phyloP scores from a whole-genome alignment of 2,113 vertebrate genomes.

The Nettapus auritus region DNA sequence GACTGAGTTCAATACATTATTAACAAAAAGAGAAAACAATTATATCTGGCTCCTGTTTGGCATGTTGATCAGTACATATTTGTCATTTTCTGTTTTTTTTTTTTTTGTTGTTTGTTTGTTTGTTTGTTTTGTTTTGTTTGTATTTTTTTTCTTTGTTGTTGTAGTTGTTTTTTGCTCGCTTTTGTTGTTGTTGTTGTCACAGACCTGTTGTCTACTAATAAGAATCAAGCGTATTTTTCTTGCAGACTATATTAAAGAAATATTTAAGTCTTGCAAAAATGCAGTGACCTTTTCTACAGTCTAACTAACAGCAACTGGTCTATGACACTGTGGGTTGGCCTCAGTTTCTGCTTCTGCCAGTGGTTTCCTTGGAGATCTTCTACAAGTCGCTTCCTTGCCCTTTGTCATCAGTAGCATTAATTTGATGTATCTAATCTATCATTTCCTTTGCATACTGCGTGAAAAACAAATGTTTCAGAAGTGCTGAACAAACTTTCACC shows the following conservation, averaged over 20 bases:
- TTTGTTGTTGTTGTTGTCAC: background rate
- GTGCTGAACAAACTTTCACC: background rate
- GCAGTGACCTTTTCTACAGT: background rate
- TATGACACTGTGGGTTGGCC: background rate
- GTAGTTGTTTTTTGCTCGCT: no score
- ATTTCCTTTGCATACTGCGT: background rate
- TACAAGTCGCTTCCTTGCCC: background rate
- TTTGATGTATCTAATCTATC: background rate
- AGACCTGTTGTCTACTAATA: background rate
- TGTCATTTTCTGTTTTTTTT: background rate
- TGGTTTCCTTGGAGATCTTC: slow-evolving; percentile 34
- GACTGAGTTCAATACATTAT: background rate
- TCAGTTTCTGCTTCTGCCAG: background rate
- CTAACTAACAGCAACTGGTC: background rate
- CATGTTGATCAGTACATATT: background rate
- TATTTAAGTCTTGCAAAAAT: background rate
- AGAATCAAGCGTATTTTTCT: background rate
- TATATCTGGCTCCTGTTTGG: background rate
- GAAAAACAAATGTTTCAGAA: background rate
- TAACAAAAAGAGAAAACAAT: background rate
- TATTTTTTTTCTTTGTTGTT: background rate
- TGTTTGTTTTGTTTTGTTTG: background rate
- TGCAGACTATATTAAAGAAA: background rate
- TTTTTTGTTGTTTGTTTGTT: no score
- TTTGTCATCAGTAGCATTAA: background rate